Evolutionary conservation across 1,140 invertebrate species (phyloP).

Genomic region (Saccostrea cuccullata): DNA sequence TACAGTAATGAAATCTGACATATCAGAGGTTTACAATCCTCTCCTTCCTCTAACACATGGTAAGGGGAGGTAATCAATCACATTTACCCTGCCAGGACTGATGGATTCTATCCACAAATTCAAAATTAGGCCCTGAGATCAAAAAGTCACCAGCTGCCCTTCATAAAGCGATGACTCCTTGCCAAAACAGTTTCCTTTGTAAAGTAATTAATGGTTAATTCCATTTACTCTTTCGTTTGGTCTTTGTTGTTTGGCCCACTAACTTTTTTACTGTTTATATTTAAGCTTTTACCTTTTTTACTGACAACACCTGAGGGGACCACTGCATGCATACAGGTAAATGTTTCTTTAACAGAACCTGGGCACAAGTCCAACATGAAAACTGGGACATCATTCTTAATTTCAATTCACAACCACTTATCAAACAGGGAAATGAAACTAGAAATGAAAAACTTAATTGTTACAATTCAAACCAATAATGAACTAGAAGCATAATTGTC

Average conservation of each 20-base stretch:
- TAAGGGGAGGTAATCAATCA: neutral
- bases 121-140: neutral
- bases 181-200: conserved; percentile 24
- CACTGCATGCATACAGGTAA: neutral
- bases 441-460: neutral
- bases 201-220: neutral
- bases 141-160: neutral
- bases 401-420: neutral
- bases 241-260: neutral
- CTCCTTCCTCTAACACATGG: neutral
- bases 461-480: neutral
- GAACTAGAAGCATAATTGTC: neutral
- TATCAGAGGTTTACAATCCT: neutral
- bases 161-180: neutral
- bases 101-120: conserved; percentile 5
- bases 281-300: neutral
- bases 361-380: neutral
- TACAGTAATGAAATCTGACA: conserved; percentile 17
- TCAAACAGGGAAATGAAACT: neutral
- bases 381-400: conserved; percentile 7
- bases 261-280: neutral
- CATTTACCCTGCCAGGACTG: neutral
- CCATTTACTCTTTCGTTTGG: neutral
- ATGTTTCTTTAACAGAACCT: neutral
- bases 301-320: conserved; percentile 2